Conservation (phyloP, 2,797 vertebrate species). For the Adelosebastes latens region DNA sequence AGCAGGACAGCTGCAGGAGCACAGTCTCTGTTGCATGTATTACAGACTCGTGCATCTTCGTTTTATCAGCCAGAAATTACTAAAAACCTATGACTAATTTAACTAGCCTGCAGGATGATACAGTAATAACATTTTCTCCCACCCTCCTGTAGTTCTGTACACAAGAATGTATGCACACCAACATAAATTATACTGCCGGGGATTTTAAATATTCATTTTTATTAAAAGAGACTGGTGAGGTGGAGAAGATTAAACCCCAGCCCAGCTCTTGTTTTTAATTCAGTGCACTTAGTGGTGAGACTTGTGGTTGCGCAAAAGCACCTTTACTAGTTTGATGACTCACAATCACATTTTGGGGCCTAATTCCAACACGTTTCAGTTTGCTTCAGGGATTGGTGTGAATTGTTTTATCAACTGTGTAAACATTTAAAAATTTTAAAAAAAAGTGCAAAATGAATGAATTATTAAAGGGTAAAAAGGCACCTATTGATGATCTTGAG, state of each 20-base stretch:
- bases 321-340: conserved; percentile 15
- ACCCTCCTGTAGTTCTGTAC: neutral
- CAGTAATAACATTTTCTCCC: neutral
- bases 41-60: neutral
- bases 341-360: neutral
- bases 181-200: neutral
- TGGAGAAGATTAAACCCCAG: neutral
- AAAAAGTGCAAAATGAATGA: neutral
- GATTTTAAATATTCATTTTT: neutral
- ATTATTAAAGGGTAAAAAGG: neutral
- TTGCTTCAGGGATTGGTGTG: neutral
- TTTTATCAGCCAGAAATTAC: neutral
- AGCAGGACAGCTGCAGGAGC: neutral
- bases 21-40: neutral
- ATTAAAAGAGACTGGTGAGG: neutral
- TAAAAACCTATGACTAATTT: neutral
- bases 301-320: neutral
- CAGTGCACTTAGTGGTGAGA: neutral
- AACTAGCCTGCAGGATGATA: neutral
- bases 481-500: neutral
- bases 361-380: neutral
- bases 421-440: neutral
- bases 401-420: neutral
- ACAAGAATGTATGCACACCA: neutral
- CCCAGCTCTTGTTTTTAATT: neutral